Conservation (phyloP, 2,113 vertebrate genomes). For the Oncorhynchus mykiss region DNA sequence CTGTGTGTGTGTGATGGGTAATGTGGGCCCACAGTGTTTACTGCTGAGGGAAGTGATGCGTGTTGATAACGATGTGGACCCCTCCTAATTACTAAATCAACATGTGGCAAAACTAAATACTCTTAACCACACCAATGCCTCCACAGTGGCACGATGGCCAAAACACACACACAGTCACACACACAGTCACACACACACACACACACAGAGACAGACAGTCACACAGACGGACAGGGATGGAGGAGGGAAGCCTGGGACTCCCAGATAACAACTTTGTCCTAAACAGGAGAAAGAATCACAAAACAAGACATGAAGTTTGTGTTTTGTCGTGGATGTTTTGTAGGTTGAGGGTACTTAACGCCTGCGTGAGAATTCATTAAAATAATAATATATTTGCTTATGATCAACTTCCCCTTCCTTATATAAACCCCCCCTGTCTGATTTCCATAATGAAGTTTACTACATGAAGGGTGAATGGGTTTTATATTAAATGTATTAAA, state of each 20-base stretch:
- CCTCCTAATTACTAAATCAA: constrained; percentile 26
- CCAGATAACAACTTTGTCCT: constrained; percentile 19
- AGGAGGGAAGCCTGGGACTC: constrained; percentile 17
- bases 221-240: background rate
- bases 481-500: background rate
- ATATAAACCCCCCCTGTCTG: background rate
- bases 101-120: constrained; percentile 1
- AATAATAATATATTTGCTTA: too few relatives aligned
- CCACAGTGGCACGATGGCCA: too few relatives aligned
- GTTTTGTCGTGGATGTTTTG: background rate
- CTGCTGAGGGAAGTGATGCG: constrained; percentile 7
- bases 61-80: constrained; percentile 26
- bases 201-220: constrained; percentile 6
- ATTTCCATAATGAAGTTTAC: too few relatives aligned
- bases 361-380: background rate
- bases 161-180: background rate
- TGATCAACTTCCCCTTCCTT: background rate
- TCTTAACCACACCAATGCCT: background rate
- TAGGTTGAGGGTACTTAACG: background rate
- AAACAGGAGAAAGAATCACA: background rate
- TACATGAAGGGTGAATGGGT: background rate
- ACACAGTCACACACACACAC: too few relatives aligned
- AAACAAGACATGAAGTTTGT: constrained; percentile 9
- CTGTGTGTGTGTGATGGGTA: background rate
- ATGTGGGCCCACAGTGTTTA: constrained; percentile 4